phyloP scores from a whole-genome alignment of 2,797 vertebrate species.

The Falco naumanni region DNA sequence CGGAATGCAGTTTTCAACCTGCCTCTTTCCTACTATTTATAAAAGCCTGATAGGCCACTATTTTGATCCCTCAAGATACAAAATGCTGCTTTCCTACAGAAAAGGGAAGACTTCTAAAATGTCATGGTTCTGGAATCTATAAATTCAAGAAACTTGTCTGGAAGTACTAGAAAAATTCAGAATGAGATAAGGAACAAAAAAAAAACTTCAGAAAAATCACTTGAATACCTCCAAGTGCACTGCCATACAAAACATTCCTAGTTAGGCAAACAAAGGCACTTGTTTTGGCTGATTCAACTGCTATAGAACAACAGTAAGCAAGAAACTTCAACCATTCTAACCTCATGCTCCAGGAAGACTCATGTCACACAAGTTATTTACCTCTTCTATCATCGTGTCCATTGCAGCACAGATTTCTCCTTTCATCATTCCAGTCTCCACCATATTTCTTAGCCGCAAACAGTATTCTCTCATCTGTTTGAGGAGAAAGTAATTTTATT shows the following conservation, averaged over 20 bases:
- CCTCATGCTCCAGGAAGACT: not conserved
- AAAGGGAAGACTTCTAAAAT: not conserved
- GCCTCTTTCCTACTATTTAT: not conserved
- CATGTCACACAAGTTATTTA: conserved; percentile 51
- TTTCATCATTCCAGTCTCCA: conserved; percentile 85
- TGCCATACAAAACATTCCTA: not conserved
- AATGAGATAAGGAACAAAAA: not conserved
- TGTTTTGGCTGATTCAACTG: not conserved
- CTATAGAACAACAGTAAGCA: not conserved
- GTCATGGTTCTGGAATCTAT: not conserved
- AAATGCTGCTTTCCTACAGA: not conserved
- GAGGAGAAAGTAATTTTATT: not conserved
- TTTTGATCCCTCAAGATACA: not conserved
- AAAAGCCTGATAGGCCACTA: not conserved
- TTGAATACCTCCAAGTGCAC: not conserved
- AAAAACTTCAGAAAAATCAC: not conserved
- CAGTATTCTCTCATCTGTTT: conserved; percentile 95
- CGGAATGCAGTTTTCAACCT: not conserved
- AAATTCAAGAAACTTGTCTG: not conserved
- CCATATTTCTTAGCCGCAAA: conserved; percentile 91
- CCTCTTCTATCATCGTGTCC: conserved; percentile 97
- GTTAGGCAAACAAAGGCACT: not conserved
- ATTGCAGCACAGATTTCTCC: conserved; percentile 84
- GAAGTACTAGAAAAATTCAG: not conserved
- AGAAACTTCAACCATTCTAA: not conserved